A percentile compares a stretch with the other conserved stretches of the same genome.
Evolutionary conservation across 1,140 invertebrate genomes (phyloP).

Genomic region (Halyomorpha halys): DNA sequence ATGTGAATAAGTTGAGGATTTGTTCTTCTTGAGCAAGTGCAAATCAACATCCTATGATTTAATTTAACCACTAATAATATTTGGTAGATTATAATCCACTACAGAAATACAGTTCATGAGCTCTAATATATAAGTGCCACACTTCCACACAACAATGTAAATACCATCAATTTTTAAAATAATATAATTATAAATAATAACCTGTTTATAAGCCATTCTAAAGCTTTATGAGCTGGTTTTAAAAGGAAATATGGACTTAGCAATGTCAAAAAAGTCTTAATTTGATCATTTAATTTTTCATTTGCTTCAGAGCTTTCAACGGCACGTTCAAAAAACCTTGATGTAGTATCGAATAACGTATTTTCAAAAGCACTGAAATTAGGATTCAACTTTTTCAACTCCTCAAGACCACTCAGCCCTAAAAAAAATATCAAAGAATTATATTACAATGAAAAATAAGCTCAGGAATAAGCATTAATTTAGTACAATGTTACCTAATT

Average conservation of each 20-base stretch:
- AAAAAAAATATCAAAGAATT: slow-evolving; percentile 3
- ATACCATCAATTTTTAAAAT: not conserved
- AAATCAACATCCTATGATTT: too few species aligned
- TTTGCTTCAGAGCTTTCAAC: slow-evolving; percentile 66
- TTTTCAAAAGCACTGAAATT: slow-evolving; percentile 61
- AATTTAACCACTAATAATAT: too few species aligned
- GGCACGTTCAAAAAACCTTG: slow-evolving; percentile 66
- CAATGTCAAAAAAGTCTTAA: slow-evolving; percentile 69
- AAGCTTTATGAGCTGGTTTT: slow-evolving; percentile 70
- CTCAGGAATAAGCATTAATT: not conserved
- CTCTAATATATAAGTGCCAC: too few species aligned
- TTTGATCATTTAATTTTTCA: slow-evolving; percentile 56
- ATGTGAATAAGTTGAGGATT: too few species aligned
- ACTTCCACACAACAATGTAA: too few species aligned
- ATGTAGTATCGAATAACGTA: slow-evolving; percentile 62
- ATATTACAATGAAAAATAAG: not conserved
- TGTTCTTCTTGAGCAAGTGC: too few species aligned
- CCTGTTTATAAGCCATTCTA: slow-evolving; percentile 84
- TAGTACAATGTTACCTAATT: slow-evolving; percentile 49
- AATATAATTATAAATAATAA: slow-evolving; percentile 30
- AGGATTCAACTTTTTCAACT: slow-evolving; percentile 60
- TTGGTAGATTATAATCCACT: too few species aligned
- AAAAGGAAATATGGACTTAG: slow-evolving; percentile 80
- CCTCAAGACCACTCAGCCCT: slow-evolving; percentile 65
- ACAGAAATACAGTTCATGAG: too few species aligned